Percentiles rank a stretch among this genome's conserved stretches.
Evolutionary conservation across 2,888 invertebrate species (phyloP).

Genomic region (Drosophila engyochracea): DNA sequence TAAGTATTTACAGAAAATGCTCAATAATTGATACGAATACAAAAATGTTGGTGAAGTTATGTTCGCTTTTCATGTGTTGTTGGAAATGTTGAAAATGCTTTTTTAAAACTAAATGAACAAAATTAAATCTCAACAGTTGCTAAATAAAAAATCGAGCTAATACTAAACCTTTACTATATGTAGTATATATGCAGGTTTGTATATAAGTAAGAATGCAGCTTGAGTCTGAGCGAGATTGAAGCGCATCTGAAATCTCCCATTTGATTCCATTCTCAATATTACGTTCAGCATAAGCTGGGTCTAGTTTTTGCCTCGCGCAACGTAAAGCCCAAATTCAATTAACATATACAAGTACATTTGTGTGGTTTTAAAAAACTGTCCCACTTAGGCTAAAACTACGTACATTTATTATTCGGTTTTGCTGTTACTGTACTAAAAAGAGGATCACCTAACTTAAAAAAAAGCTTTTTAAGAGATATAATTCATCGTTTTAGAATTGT

Average conservation of each 20-base stretch:
- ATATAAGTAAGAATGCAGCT: conserved; percentile 28
- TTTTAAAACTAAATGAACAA: conserved; percentile 47
- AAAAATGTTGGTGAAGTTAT: conserved; percentile 20
- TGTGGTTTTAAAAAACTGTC: conserved; percentile 48
- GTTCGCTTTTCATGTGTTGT: conserved; percentile 16
- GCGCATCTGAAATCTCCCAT: conserved; percentile 33
- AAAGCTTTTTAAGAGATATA: conserved; percentile 67
- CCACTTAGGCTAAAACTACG: conserved; percentile 60
- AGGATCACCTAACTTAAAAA: conserved; percentile 69
- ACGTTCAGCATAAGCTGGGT: conserved; percentile 43
- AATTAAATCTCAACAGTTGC: conserved; percentile 62
- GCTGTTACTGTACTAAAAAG: conserved; percentile 66
- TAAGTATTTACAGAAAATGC: conserved; percentile 72
- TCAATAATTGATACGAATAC: conserved; percentile 24
- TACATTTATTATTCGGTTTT: conserved; percentile 71
- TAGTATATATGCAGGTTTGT: conserved; percentile 34
- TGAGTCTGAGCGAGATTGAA: conserved; percentile 30
- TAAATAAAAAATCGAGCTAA: conserved; percentile 38
- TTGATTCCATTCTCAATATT: conserved; percentile 45
- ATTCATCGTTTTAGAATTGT: conserved; percentile 54
- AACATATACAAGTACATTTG: conserved; percentile 55
- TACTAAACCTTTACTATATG: conserved; percentile 35
- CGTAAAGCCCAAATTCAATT: conserved; percentile 53
- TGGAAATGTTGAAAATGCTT: conserved; percentile 40
- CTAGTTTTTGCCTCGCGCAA: conserved; percentile 40